Conservation (phyloP, 2,888 invertebrate species). For the Sipunculus nudus region DNA sequence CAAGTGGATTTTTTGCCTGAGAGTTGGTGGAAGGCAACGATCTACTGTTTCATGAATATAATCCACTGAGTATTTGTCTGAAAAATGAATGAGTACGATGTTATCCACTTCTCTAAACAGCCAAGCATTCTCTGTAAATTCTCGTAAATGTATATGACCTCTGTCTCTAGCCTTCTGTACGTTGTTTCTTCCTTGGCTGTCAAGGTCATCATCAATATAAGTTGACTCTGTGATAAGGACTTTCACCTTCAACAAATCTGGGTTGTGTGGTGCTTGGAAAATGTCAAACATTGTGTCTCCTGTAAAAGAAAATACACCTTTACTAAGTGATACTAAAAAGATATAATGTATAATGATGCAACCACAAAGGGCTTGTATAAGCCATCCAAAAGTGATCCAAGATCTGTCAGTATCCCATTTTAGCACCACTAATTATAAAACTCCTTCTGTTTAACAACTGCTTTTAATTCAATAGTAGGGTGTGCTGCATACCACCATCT, state of each 20-base stretch:
- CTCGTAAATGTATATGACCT: slow-evolving; percentile 1
- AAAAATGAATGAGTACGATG: slow-evolving; percentile 4
- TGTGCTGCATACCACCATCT: too few relatives aligned
- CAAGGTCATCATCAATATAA: slow-evolving; percentile 3
- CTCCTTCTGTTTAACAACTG: too few relatives aligned
- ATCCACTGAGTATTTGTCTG: slow-evolving; percentile 2
- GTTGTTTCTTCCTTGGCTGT: not conserved
- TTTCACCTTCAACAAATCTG: slow-evolving; percentile 5
- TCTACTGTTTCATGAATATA: not conserved
- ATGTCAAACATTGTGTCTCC: slow-evolving; percentile 6
- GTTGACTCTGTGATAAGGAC: slow-evolving; percentile 6
- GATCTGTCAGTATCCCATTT: too few relatives aligned
- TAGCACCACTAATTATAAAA: too few relatives aligned
- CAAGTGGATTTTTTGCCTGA: too few relatives aligned
- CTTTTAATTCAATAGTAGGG: too few relatives aligned
- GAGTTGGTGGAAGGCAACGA: too few relatives aligned
- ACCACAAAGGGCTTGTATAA: too few relatives aligned
- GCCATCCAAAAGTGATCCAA: too few relatives aligned
- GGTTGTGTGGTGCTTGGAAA: not conserved
- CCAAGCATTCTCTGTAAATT: not conserved
- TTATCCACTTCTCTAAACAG: slow-evolving; percentile 1
- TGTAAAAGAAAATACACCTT: not conserved
- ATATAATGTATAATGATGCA: too few relatives aligned
- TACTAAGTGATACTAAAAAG: too few relatives aligned
- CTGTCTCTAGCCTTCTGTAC: not conserved